Evolutionary conservation across 2,797 vertebrate species (phyloP).

Genomic region (Geotria australis): DNA sequence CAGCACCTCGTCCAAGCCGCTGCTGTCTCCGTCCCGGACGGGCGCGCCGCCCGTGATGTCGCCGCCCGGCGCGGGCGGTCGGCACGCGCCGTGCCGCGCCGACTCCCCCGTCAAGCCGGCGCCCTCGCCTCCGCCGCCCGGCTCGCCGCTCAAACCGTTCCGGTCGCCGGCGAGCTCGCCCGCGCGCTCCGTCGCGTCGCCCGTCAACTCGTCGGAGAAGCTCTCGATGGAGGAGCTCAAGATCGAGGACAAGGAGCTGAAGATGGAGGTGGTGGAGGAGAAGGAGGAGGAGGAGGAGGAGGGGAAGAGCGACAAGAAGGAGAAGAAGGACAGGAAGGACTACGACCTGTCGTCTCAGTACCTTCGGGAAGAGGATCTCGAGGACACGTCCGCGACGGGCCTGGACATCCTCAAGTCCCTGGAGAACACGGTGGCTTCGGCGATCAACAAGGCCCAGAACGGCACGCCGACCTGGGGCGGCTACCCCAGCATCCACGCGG

Average conservation of each 20-base stretch:
- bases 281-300: constrained; percentile 34
- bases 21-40: constrained; percentile 21
- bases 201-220: neutral
- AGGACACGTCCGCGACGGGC: constrained; percentile 60
- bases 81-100: constrained; percentile 34
- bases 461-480: constrained; percentile 88
- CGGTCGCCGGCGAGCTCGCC: neutral
- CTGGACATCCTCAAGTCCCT: constrained; percentile 81
- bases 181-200: neutral
- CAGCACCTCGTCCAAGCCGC: neutral
- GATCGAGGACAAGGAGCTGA: constrained; percentile 4
- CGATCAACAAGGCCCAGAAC: constrained; percentile 94
- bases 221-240: constrained; percentile 17
- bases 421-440: constrained; percentile 77
- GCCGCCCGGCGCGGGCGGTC: constrained; percentile 23
- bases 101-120: constrained; percentile 29
- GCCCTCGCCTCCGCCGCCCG: constrained; percentile 9
- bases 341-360: constrained; percentile 47
- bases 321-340: constrained; percentile 68
- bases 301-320: constrained; percentile 52
- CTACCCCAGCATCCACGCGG: constrained; percentile 89
- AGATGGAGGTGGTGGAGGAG: constrained; percentile 15
- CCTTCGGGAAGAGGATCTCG: constrained; percentile 75
- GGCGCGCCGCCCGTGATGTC: constrained; percentile 35
- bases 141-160: constrained; percentile 2